A percentile compares a stretch with the other conserved stretches of the same genome.
phyloP scores from a whole-genome alignment of 2,797 vertebrate genomes.

The Rhinatrema bivittatum region DNA sequence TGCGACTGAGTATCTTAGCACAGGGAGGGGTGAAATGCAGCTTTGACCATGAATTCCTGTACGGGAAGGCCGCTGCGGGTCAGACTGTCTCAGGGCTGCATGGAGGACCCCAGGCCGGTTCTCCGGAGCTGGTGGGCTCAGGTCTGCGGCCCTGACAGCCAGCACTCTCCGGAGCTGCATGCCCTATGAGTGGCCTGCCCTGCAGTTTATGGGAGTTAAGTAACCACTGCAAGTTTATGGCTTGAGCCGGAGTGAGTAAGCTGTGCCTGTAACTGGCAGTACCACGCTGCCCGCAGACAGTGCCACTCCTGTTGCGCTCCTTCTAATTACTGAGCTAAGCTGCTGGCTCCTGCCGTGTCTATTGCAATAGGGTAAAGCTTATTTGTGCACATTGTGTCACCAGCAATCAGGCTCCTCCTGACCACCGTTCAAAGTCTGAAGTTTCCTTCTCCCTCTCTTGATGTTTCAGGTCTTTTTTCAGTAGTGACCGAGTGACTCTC shows the following conservation, averaged over 20 bases:
- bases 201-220: slow-evolving; percentile 18
- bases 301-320: slow-evolving; percentile 12
- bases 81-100: too few species aligned
- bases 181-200: slow-evolving; percentile 20
- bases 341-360: slow-evolving; percentile 39
- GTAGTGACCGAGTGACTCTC: too few species aligned
- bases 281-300: slow-evolving; percentile 25
- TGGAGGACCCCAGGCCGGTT: too few species aligned
- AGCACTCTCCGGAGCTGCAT: slow-evolving; percentile 7
- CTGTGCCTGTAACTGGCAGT: slow-evolving; percentile 29
- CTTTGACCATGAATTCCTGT: too few species aligned
- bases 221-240: slow-evolving; percentile 35
- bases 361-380: slow-evolving; percentile 29
- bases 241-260: slow-evolving; percentile 32
- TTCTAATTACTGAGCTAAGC: slow-evolving; percentile 36
- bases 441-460: background rate
- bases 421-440: slow-evolving; percentile 45
- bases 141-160: background rate
- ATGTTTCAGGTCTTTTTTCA: too few species aligned
- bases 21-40: too few species aligned
- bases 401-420: background rate
- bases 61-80: too few species aligned
- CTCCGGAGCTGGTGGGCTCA: too few species aligned
- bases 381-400: slow-evolving; percentile 29
- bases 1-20: too few species aligned